Base-by-base conservation (phyloP, 2,113 vertebrate genomes). In the Coreoperca whiteheadi region DNA sequence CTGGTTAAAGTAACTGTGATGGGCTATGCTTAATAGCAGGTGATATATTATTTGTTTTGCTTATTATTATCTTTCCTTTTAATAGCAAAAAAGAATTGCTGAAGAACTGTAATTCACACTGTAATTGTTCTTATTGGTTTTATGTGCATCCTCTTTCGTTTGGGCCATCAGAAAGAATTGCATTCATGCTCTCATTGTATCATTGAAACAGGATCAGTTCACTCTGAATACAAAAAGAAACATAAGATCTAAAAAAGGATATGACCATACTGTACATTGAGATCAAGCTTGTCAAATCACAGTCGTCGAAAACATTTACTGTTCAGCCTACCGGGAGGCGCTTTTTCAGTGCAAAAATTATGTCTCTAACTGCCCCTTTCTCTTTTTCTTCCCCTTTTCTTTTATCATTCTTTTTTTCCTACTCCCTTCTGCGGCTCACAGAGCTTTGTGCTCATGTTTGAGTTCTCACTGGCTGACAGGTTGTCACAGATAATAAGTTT, bases 401-500 rank as follows among this genome's bases (percentile, higher is more conserved):
- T 91, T 88, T 83, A 82, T 91, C 89, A 71, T 66, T 82, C 66
- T 60, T 76, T 87, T 88, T 84, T 72, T 43, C 2, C 63, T 28
- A 46, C 86, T 91, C 88, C 88, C 91, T 84, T 90, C 87, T 83
- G 91, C 77, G 79, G 82, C 89, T 94, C 89, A 77, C 61, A 8
- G 89, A 91, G 93, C 91, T 90, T 93, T 88, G 88, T 89, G 90
- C 90, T 90, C 82, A 82, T 92, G 91, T 95, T 93, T 90, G 92
- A 95, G 92, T 88, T 91, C 88, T 92, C 92, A 68, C 91, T 85
- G 91, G 89, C 91, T 96, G 95, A 95, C 95, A 95, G 94, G 94
- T 94, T 95, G 95, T 96, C 95, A 96, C 93, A 94, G 93, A 94
- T 95, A 95, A 95, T 95, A 96, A 94, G 93, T 95, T 94, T 94